These are phyloP conservation scores for Girardinus metallicus DNA, from an alignment of 2,797 vertebrate species.

Conservation along the genomic window DNA sequence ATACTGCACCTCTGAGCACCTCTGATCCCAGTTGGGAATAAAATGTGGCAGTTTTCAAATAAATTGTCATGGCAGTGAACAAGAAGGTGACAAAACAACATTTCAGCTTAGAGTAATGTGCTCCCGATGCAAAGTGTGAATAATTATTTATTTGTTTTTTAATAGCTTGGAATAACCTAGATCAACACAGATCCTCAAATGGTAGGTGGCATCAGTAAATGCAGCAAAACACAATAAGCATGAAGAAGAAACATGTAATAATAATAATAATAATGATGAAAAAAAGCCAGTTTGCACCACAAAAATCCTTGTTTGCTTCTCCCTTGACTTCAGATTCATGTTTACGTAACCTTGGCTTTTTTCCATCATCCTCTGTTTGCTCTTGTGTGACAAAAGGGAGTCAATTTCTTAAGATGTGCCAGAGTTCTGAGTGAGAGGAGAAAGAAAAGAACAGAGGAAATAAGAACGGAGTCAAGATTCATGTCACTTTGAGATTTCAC, in stretches of 20 bases:
- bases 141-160: too few species aligned
- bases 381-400: constrained; percentile 29
- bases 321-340: constrained; percentile 14
- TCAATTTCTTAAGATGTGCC: constrained; percentile 33
- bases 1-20: not conserved
- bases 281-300: not conserved
- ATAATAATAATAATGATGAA: too few species aligned
- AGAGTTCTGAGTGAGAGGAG: constrained; percentile 26
- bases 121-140: not conserved
- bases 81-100: not conserved
- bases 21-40: not conserved
- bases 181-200: not conserved
- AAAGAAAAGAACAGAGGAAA: constrained; percentile 23
- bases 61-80: not conserved
- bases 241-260: not conserved
- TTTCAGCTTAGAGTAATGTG: not conserved
- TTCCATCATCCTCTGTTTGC: constrained; percentile 9
- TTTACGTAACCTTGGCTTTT: constrained; percentile 43
- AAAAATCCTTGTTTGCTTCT: not conserved
- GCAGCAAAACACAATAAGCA: not conserved
- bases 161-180: too few species aligned
- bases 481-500: constrained; percentile 58
- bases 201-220: not conserved
- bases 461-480: constrained; percentile 49
- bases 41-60: not conserved